Evolutionary conservation across 2,113 vertebrate genomes (phyloP), one percentile per base, ranked within the genome.

Genomic region (Pseudolaguvia tuberculata): DNA sequence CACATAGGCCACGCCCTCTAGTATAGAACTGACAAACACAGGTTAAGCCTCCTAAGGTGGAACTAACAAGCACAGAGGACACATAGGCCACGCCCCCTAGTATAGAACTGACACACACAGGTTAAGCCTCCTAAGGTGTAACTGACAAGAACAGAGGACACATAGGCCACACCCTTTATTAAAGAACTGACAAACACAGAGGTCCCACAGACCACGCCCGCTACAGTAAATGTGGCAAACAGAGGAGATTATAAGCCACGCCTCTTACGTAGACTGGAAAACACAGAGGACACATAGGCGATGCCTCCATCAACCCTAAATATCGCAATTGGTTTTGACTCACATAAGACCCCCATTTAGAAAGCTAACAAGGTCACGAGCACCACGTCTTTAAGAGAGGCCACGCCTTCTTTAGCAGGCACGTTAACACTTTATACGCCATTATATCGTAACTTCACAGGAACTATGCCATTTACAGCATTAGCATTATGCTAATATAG

Each of bases 401-500:
- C 20, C 59, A 62, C 20, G 2, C 20, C 18, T 62, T 4, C 31
- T n/a, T 39, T 17, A 45, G 21, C 25, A 27, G 12, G 63, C 23
- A 27, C 18, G 15, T 27, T 27, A n/a, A 47, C 42, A 66, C 21
- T 17, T 2, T 0, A 15, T 47, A n/a, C n/a, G n/a, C n/a, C n/a
- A n/a, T n/a, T n/a, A 10, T 45, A 42, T 42, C 14, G 14, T 52
- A 52, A 69, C 59, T 62, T 39, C 29, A 1, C n/a, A 39, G 55
- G 8, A 47, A 35, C 63, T 56, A 39, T 50, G 53, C 18, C 63
- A 45, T 21, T 47, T 63, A 47, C 13, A 66, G 31, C 20, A 75
- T 75, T 75, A 75, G 27, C 65, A 59, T 58, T 76, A 76, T 76
- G 73, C 65, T 68, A 68, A 76, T 59, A 69, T 69, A 75, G 66